Conservation (phyloP, 2,888 invertebrate species). For the Tanypteryx hageni region DNA sequence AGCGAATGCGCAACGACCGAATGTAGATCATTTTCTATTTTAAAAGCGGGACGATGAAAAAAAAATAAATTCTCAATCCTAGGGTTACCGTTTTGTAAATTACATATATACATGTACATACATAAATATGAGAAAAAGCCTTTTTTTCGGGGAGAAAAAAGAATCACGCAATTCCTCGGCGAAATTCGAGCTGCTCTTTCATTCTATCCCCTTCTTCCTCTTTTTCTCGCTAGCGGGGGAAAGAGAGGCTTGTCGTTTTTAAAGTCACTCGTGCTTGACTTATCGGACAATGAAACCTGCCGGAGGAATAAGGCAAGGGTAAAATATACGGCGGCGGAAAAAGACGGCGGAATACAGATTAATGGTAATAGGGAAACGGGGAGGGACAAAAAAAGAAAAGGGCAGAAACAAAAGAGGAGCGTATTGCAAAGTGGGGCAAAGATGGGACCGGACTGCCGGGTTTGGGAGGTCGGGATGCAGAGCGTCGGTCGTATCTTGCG, state of each 20-base stretch:
- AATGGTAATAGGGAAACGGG: conserved; percentile 55
- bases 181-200: not conserved
- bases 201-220: not conserved
- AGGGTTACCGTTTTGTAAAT: not conserved
- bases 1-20: not conserved
- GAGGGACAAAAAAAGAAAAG: not conserved
- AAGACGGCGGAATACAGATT: conserved; percentile 58
- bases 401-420: conserved; percentile 48
- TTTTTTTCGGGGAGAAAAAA: not conserved
- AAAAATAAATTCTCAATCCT: not conserved
- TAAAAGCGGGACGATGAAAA: not conserved
- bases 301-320: conserved; percentile 57
- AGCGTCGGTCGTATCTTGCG: conserved; percentile 37
- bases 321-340: conserved; percentile 56
- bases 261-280: conserved; percentile 58
- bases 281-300: conserved; percentile 62
- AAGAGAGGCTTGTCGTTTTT: conserved; percentile 23
- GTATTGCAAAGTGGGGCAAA: conserved; percentile 53
- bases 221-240: not conserved
- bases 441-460: conserved; percentile 52
- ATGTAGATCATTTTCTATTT: conserved; percentile 10
- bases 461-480: not conserved
- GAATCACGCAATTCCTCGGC: not conserved
- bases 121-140: not conserved
- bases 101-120: not conserved